Evolutionary conservation across 1,140 invertebrate species (phyloP).

Genomic region (Adelges cooleyi): DNA sequence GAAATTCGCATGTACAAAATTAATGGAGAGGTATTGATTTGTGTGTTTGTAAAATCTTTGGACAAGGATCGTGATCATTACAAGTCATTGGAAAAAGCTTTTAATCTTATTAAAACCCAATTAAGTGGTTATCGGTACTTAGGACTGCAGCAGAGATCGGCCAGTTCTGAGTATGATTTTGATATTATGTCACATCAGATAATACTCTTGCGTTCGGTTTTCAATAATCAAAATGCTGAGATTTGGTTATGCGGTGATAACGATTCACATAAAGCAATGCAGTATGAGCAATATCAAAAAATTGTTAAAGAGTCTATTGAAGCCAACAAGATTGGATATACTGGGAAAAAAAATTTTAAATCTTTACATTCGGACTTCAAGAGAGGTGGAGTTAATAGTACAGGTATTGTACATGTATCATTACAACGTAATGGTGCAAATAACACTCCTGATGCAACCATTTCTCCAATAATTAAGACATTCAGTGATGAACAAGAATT

Average conservation of each 20-base stretch:
- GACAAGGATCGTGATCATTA: not conserved
- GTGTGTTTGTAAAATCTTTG: not conserved
- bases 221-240: not conserved
- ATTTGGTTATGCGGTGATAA: conserved; percentile 9
- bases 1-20: not conserved
- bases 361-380: too few relatives aligned
- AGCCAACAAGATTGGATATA: too few relatives aligned
- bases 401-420: too few relatives aligned
- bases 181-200: not conserved
- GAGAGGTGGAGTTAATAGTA: too few relatives aligned
- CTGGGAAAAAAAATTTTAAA: too few relatives aligned
- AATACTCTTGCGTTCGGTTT: not conserved
- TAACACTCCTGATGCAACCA: too few relatives aligned
- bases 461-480: too few relatives aligned
- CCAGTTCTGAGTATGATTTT: not conserved
- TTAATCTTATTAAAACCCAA: not conserved
- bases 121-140: not conserved
- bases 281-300: not conserved
- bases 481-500: too few relatives aligned
- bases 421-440: too few relatives aligned
- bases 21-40: not conserved
- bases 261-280: not conserved
- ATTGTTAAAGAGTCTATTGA: not conserved
- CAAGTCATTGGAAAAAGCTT: not conserved
- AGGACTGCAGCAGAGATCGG: not conserved